Evolutionary conservation across 2,113 vertebrate species (phyloP).

Genomic region (Ellobius talpinus): DNA sequence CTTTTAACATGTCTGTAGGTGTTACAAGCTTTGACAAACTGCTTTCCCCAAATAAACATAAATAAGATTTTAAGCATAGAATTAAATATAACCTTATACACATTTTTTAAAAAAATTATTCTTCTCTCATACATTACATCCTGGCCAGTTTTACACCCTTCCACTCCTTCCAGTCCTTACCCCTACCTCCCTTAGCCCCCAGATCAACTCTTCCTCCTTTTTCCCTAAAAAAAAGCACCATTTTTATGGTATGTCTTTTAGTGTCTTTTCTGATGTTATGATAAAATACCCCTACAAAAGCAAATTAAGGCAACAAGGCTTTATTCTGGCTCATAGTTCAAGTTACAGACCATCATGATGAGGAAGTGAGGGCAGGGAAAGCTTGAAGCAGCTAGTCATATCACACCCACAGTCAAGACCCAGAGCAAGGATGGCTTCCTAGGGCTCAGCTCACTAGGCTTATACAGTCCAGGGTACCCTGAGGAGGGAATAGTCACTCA

Average conservation of each 20-base stretch:
- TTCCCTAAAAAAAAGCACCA: neutral
- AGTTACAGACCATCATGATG: too few species aligned
- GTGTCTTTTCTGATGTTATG: neutral
- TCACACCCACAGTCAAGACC: too few species aligned
- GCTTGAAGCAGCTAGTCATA: neutral
- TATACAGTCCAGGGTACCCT: neutral
- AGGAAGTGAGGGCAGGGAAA: neutral
- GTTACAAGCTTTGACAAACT: neutral
- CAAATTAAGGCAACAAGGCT: too few species aligned
- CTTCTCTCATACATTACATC: neutral
- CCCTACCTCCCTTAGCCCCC: neutral
- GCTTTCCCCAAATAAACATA: conserved; percentile 8
- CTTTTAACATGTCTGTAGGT: neutral
- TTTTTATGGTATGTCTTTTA: neutral
- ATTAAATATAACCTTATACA: conserved; percentile 16
- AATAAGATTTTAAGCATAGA: neutral
- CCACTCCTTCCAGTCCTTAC: neutral
- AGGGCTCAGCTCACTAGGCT: neutral
- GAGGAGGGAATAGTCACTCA: neutral
- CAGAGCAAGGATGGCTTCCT: neutral
- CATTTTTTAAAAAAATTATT: neutral
- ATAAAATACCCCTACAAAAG: neutral
- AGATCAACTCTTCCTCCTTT: neutral
- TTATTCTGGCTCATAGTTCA: neutral
- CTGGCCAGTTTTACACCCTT: neutral